Percentiles rank a stretch among this genome's conserved stretches.
phyloP scores from a whole-genome alignment of 2,113 vertebrate species.

The Nematolebias whitei region DNA sequence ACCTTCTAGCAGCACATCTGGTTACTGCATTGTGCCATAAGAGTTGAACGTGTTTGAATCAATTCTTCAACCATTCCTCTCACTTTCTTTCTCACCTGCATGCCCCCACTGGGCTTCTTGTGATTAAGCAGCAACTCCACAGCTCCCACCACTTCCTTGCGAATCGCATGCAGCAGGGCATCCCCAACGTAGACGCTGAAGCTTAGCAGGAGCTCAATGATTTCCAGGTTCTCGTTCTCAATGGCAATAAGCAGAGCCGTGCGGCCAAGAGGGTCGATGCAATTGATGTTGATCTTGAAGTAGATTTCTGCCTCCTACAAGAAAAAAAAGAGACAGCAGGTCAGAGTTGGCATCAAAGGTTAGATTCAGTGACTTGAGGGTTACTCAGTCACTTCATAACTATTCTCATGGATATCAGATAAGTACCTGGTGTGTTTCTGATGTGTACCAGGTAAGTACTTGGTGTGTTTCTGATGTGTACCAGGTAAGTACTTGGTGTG shows the following conservation, averaged over 20 bases:
- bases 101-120: slow-evolving; percentile 95
- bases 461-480: too few relatives aligned
- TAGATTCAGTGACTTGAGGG: neutral
- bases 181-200: slow-evolving; percentile 95
- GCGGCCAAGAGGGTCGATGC: slow-evolving; percentile 96
- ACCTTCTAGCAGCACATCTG: neutral
- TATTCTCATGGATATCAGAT: too few relatives aligned
- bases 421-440: too few relatives aligned
- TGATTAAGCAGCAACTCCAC: slow-evolving; percentile 96
- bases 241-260: slow-evolving; percentile 98
- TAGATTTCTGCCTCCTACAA: slow-evolving; percentile 94
- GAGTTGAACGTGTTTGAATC: slow-evolving; percentile 9
- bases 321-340: slow-evolving; percentile 24
- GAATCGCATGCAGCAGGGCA: slow-evolving; percentile 94
- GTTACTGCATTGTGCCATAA: neutral
- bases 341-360: neutral
- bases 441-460: too few relatives aligned
- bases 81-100: slow-evolving; percentile 84
- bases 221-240: slow-evolving; percentile 98
- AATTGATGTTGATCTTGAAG: slow-evolving; percentile 99
- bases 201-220: slow-evolving; percentile 92
- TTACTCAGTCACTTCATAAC: too few relatives aligned
- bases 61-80: neutral
- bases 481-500: too few relatives aligned
- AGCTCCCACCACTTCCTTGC: slow-evolving; percentile 96